Evolutionary conservation across 2,888 invertebrate genomes (phyloP).

Genomic region (Phoenoteleia sp.): DNA sequence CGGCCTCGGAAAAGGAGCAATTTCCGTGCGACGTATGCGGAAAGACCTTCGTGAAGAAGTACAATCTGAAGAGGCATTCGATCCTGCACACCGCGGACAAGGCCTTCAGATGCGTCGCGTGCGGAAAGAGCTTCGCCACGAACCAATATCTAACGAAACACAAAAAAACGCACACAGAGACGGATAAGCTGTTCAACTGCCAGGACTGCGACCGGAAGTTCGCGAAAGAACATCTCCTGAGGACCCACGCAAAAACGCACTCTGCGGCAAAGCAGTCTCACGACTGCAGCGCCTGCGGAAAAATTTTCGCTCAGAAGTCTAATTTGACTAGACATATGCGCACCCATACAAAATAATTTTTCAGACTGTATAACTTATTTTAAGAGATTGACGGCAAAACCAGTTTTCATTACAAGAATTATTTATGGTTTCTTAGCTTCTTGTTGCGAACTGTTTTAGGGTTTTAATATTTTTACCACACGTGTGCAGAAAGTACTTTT

Average conservation of each 20-base stretch:
- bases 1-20: too few relatives aligned
- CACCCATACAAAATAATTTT: constrained; percentile 13
- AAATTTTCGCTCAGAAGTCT: neutral
- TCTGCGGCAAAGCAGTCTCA: neutral
- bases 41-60: neutral
- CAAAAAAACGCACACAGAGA: neutral
- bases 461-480: too few relatives aligned
- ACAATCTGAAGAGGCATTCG: constrained; percentile 1
- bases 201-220: constrained; percentile 12
- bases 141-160: neutral
- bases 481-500: too few relatives aligned
- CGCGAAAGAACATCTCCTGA: neutral
- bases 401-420: too few relatives aligned
- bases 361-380: too few relatives aligned
- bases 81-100: constrained; percentile 1
- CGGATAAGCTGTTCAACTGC: neutral
- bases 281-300: constrained; percentile 17
- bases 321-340: constrained; percentile 6
- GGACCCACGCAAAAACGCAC: neutral
- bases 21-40: constrained; percentile 20
- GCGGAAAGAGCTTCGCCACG: constrained; percentile 1
- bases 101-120: neutral
- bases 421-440: too few relatives aligned
- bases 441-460: too few relatives aligned
- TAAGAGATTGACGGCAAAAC: too few relatives aligned